Conservation (phyloP, 1,140 invertebrate genomes). For the Ceratitis capitata region DNA sequence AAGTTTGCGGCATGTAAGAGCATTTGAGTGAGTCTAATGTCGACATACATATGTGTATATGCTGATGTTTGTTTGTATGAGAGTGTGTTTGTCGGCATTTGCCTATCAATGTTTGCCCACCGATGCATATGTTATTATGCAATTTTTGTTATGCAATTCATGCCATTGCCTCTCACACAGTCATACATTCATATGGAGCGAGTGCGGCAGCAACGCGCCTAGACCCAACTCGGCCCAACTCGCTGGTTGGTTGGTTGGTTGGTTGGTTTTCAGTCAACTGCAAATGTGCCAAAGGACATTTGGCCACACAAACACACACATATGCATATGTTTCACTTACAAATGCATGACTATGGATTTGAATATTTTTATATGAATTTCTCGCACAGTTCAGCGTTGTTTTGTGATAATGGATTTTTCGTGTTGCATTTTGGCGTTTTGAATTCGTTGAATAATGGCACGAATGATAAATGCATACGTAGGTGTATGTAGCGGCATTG, state of each 20-base stretch:
- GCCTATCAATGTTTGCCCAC: constrained; percentile 13
- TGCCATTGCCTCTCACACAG: constrained; percentile 1
- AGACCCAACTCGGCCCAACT: too few species aligned
- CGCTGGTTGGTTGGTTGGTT: too few species aligned
- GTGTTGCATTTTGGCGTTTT: constrained; percentile 27
- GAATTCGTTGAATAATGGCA: constrained; percentile 25
- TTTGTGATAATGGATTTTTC: constrained; percentile 31
- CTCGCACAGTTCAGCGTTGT: constrained; percentile 19
- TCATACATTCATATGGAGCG: not conserved
- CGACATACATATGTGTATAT: too few species aligned
- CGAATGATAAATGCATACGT: not conserved
- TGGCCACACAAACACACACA: not conserved
- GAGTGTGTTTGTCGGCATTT: not conserved
- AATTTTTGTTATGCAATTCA: constrained; percentile 31
- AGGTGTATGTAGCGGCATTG: not conserved
- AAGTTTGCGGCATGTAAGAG: constrained; percentile 7
- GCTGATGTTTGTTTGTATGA: not conserved
- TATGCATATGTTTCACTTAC: not conserved
- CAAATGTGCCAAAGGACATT: constrained; percentile 21
- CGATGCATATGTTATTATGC: constrained; percentile 32
- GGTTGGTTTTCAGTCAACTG: constrained; percentile 15
- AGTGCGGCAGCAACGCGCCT: too few species aligned
- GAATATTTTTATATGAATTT: constrained; percentile 16
- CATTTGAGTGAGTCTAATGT: too few species aligned
- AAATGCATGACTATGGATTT: constrained; percentile 21